Evolutionary conservation across 2,888 invertebrate species (phyloP).

Genomic region (Belgica antarctica): DNA sequence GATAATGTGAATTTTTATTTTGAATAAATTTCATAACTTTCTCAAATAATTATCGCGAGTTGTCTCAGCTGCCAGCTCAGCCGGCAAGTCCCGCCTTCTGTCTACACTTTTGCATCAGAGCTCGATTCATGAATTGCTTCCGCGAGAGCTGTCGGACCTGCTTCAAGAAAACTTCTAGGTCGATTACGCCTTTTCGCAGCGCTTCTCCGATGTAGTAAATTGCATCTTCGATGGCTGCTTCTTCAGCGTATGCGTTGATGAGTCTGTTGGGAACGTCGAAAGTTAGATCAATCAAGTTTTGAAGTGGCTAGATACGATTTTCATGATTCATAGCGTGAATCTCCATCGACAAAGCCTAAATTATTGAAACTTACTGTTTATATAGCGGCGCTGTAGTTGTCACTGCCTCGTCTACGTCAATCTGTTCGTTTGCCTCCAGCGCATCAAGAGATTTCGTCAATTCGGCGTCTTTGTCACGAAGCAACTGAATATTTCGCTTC

Average conservation of each 20-base stretch:
- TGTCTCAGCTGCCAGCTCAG: conserved; percentile 52
- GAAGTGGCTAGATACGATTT: conserved; percentile 36
- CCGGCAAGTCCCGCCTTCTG: conserved; percentile 86
- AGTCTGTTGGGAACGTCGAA: conserved; percentile 60
- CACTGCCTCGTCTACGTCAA: conserved; percentile 95
- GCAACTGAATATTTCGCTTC: conserved; percentile 76
- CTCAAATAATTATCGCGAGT: not conserved
- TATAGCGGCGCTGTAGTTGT: conserved; percentile 94
- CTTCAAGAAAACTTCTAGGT: conserved; percentile 93
- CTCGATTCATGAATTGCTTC: conserved; percentile 92
- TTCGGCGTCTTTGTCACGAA: conserved; percentile 86
- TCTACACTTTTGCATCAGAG: conserved; percentile 94
- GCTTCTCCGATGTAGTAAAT: conserved; percentile 98
- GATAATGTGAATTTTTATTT: conserved; percentile 3
- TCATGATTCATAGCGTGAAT: conserved; percentile 14
- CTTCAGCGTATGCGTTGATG: conserved; percentile 92
- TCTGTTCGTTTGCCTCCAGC: conserved; percentile 72
- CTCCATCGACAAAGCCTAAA: too few species aligned
- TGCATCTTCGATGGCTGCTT: conserved; percentile 96
- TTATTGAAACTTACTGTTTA: conserved; percentile 82
- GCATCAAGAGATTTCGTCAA: conserved; percentile 75
- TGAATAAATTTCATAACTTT: conserved; percentile 7
- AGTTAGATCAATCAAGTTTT: conserved; percentile 33
- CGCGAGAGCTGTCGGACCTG: conserved; percentile 93
- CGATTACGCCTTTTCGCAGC: conserved; percentile 85